Base-by-base conservation (phyloP, 2,797 vertebrate genomes). In the Pteropus rufus region DNA sequence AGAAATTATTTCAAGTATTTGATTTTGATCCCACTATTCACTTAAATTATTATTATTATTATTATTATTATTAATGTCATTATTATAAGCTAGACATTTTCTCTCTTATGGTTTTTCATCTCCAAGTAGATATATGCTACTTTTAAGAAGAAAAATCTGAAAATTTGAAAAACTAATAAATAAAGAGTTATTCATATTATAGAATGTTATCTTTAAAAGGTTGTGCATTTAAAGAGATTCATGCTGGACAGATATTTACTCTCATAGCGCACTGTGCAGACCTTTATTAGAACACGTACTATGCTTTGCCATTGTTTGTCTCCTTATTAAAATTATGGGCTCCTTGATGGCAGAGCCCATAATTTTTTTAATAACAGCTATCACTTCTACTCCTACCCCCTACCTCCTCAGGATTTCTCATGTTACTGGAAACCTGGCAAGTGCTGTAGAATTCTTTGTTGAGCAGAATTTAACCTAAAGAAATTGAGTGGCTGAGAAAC, bases 1-100 rank as follows among this genome's bases (percentile, higher is more conserved):
- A 89, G 21, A 75, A 91, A 93, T 81, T 75, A 84, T 65, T 89
- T 95, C 60, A 94, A 69, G 31, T 36, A 81, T 69, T 95, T 94
- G 52, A 18, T 86, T 94, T 94, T 89, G 24, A 96, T 94, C 5
- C 9, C 5, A 65, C 16, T 36, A 87, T 70, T 65, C n/a, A 60
- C 11, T 92, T 77, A 69, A 91, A 65, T n/a, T 72, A 46, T 39
- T 26, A 91, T 52, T 21, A 91, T 52, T 44, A 91, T 52, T 44
- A 81, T 58, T 36, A 80, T 49, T 26, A 58, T 70, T 34, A 76
- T 29, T n/a, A 36, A 60, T 5, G 46, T 29, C 60, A 84, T 65
- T 81, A 92, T 60, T 84, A 69, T 82, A 76, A 93, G 41, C 18
- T 73, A 84, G 36, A 19, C 0, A 0, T 94, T 93, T 91, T 92